A percentile compares a stretch with the other conserved stretches of the same genome.
Conservation (phyloP, 1,140 invertebrate species). For the Drosophila lacteicornis region DNA sequence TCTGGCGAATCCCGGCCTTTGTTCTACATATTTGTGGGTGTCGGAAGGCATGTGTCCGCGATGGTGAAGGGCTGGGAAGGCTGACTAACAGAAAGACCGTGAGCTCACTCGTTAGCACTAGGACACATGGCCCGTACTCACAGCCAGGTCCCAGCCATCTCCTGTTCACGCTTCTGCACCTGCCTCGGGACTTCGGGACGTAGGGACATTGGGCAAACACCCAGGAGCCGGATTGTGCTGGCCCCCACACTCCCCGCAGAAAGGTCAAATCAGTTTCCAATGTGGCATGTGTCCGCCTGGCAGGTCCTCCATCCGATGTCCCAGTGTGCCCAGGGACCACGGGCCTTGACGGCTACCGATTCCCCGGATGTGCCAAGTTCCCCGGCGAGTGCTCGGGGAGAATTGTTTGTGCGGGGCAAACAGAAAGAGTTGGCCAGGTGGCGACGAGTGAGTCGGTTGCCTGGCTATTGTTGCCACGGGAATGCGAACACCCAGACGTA, state of each 20-base stretch:
- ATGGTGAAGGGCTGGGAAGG: background rate
- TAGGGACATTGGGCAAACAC: slow-evolving; percentile 27
- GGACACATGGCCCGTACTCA: slow-evolving; percentile 3
- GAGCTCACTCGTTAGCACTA: slow-evolving; percentile 66
- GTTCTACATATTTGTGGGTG: slow-evolving; percentile 30
- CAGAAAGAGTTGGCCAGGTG: slow-evolving; percentile 42
- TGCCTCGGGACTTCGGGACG: slow-evolving; percentile 24
- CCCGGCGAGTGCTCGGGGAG: slow-evolving; percentile 11
- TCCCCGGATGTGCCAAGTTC: slow-evolving; percentile 32
- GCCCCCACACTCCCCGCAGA: background rate
- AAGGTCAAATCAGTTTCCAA: slow-evolving; percentile 52
- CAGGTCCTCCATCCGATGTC: slow-evolving; percentile 13
- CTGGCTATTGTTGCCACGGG: slow-evolving; percentile 47
- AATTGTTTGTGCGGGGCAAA: slow-evolving; percentile 61
- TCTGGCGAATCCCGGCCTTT: slow-evolving; percentile 33
- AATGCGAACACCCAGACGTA: slow-evolving; percentile 13
- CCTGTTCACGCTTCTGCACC: slow-evolving; percentile 37
- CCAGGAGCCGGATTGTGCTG: slow-evolving; percentile 12
- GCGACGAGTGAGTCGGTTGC: slow-evolving; percentile 36
- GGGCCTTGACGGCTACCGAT: slow-evolving; percentile 22
- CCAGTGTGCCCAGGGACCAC: slow-evolving; percentile 14
- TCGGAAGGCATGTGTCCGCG: slow-evolving; percentile 16
- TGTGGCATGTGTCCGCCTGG: slow-evolving; percentile 35
- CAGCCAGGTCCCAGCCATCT: background rate
- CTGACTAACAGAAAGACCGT: slow-evolving; percentile 48